Conservation (phyloP, 2,797 vertebrate genomes). For the Vespertilio murinus region DNA sequence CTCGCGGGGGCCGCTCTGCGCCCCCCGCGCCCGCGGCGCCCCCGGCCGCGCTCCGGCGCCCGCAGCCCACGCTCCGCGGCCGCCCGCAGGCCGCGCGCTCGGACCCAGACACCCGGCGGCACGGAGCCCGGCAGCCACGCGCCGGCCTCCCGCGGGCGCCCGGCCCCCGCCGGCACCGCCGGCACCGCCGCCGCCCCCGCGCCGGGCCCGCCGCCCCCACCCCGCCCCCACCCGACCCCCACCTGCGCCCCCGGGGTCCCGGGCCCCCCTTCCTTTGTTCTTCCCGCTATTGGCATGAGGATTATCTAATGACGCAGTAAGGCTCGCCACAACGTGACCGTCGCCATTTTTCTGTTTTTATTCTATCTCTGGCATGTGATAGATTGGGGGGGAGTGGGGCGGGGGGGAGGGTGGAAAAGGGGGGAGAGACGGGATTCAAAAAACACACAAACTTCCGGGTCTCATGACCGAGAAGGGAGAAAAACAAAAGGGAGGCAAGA, state of each 20-base stretch:
- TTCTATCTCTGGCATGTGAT: conserved; percentile 96
- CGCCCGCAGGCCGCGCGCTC: neutral
- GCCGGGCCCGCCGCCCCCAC: neutral
- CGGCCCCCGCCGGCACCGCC: neutral
- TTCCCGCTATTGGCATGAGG: conserved; percentile 88
- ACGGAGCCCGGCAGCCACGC: neutral
- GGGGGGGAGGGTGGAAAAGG: conserved; percentile 76
- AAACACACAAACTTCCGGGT: conserved; percentile 85
- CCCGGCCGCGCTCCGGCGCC: neutral
- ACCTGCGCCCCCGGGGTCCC: conserved; percentile 55
- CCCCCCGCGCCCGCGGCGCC: neutral
- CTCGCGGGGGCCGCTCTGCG: neutral
- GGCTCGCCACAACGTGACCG: conserved; percentile 93
- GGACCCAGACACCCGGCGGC: neutral
- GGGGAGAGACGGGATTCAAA: conserved; percentile 67
- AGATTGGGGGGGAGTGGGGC: conserved; percentile 68
- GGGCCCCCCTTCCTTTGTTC: conserved; percentile 73
- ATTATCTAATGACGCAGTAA: conserved; percentile 96
- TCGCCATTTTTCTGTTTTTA: conserved; percentile 99
- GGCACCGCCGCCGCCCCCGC: neutral
- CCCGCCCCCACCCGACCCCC: conserved; percentile 27
- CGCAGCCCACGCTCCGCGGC: neutral
- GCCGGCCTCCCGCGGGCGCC: neutral
- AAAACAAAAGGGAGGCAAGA: conserved; percentile 77
- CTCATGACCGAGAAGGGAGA: conserved; percentile 77